These are phyloP conservation scores for Halichoerus grypus DNA, from an alignment of 2,113 vertebrate genomes.

Conservation along the genomic window DNA sequence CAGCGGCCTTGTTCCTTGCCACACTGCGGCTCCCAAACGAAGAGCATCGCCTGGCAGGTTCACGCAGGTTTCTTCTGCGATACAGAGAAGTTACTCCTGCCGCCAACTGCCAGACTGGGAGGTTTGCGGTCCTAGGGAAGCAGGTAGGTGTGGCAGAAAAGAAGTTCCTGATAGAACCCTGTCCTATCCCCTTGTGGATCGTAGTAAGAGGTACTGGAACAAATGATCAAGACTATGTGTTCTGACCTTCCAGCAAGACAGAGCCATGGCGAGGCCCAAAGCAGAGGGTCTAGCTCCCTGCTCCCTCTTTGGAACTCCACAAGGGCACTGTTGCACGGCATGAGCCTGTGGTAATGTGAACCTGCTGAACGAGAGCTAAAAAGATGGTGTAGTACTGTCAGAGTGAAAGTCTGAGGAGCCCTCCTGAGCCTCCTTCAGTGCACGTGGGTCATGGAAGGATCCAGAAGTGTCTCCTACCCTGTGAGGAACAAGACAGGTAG, in stretches of 20 bases:
- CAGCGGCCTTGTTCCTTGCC: background rate
- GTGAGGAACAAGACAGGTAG: background rate
- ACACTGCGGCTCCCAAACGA: background rate
- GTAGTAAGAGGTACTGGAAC: background rate
- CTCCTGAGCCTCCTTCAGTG: background rate
- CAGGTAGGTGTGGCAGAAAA: background rate
- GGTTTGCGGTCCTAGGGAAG: background rate
- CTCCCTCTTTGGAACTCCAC: background rate
- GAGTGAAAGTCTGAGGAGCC: background rate
- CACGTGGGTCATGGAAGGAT: background rate
- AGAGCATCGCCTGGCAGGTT: background rate
- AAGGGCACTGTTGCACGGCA: background rate
- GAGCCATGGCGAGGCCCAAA: background rate
- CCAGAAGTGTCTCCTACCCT: background rate
- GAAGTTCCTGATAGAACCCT: background rate
- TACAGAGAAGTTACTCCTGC: background rate
- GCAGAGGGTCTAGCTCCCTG: no score
- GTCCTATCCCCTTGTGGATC: background rate
- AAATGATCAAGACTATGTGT: background rate
- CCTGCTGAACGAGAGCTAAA: background rate
- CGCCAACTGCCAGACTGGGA: rapidly evolving
- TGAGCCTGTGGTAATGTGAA: background rate
- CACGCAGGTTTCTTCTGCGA: background rate
- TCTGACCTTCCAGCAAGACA: background rate
- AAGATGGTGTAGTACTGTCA: background rate